phyloP scores from a whole-genome alignment of 1,140 invertebrate species.

The Xylocopa sonorina region DNA sequence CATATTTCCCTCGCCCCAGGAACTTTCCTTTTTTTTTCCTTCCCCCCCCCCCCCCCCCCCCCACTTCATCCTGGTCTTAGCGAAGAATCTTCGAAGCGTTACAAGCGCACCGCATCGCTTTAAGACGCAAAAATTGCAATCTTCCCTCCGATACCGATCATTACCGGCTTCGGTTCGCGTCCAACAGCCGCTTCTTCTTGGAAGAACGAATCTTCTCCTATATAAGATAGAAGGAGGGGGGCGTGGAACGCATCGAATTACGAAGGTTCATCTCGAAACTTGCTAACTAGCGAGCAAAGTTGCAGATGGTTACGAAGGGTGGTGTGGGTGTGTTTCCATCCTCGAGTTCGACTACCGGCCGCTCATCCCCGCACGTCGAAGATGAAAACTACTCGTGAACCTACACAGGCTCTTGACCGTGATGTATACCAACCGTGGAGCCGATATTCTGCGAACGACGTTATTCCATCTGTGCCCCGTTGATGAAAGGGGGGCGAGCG shows the following conservation, averaged over 20 bases:
- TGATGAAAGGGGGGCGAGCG: background rate
- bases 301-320: background rate
- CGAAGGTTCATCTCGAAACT: background rate
- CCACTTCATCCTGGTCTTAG: background rate
- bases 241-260: background rate
- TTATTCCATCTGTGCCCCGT: background rate
- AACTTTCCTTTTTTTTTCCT: background rate
- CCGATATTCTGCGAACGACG: background rate
- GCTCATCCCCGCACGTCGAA: background rate
- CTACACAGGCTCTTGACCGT: background rate
- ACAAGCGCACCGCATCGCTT: slow-evolving; percentile 6
- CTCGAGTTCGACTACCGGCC: background rate
- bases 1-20: slow-evolving; percentile 7
- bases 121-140: slow-evolving; percentile 21
- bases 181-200: background rate
- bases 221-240: background rate
- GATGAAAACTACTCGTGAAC: background rate
- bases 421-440: too few species aligned
- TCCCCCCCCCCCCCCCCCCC: background rate
- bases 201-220: too few species aligned
- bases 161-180: background rate
- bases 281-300: slow-evolving; percentile 2
- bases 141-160: slow-evolving; percentile 8
- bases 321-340: background rate
- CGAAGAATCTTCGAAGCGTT: slow-evolving; percentile 25